Base-by-base conservation (phyloP, 2,113 vertebrate species). In the Todiramphus saurophagus region DNA sequence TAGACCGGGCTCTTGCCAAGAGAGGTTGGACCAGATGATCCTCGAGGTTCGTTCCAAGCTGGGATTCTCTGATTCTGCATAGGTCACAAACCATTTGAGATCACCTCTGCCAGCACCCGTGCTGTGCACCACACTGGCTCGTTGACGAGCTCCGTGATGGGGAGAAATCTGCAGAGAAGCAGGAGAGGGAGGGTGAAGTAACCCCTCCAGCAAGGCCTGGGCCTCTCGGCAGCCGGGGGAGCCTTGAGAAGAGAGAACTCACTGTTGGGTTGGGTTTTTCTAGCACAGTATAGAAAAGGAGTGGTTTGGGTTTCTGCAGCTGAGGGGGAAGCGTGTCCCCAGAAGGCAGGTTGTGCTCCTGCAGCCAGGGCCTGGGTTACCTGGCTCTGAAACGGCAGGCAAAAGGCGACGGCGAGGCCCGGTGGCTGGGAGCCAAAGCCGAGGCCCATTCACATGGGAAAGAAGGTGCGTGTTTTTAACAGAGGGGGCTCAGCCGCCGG, bases 71-170 rank as follows among this genome's bases (percentile, higher is more conserved):
- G n/a, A 35, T 33, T 23, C 20, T 19, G 33, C 2, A 0, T 16
- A 27, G 51, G 48, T 37, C 4, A 3, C 56, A 76, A 90, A 90
- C 5, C 3, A 0, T 44, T 55, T 2, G 0, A 56, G 78, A 50
- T 67, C 83, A 39, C 43, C 53, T 73, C 59, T 67, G 72, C 23
- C 58, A 31, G n/a, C 43, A 21, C 46, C 24, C 20, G 21, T 14
- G 63, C 74, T 37, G 46, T 13, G 33, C 64, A 16, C 39, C 46
- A 68, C 1, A 6, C 63, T 20, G 20, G 44, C 37, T 8, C 84
- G n/a, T 15, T 2, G 8, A 19, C 16, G 16, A 56, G 62, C 67
- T 46, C 31, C 2, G 2, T 7, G 28, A 27, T 2, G 0, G 46
- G 33, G 53, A 83, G 31, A 39, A 67, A 86, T n/a, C 51, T 62